Evolutionary conservation across 2,888 invertebrate species (phyloP), one percentile per base, ranked within the genome.

Genomic region (Drosophila rubida): DNA sequence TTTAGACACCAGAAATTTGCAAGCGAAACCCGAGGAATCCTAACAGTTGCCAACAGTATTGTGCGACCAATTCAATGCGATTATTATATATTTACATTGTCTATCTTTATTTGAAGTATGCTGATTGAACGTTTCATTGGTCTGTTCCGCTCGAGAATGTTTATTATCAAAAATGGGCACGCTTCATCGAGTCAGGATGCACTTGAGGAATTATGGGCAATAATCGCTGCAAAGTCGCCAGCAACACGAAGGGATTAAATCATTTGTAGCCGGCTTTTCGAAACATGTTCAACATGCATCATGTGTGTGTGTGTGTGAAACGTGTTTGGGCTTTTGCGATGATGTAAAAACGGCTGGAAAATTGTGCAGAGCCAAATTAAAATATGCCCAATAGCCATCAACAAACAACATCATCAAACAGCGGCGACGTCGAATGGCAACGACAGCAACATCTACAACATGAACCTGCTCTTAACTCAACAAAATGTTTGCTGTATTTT

Each of bases 301-400:
- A 32, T 32, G 32, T 32, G n/a, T 27, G 7, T 30, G 13, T 1
- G 6, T 35, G 5, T 35, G 35, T 35, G 4, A 46, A 11, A 59
- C 16, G 23, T 35, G 35, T 35, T 13, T 35, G 13, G 37, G 37
- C 14, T n/a, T 14, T 37, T 41, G 22, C 39, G 14, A 13, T 45
- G 14, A 13, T 50, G 53, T 32, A 27, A 44, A 37, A 51, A 72
- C 53, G 35, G 48, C 59, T 51, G 41, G 46, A 41, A 39, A 57
- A 72, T 54, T 65, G 35, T 65, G 55, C 37, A 55, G 19, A 65
- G 58, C 16, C 59, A 69, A 69, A 77, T 78, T 73, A 80, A 77
- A 77, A 77, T 65, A 53, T 53, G 65, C 59, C 69, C 61, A 50
- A 57, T 37, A 61, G 62, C 59, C 35, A 68, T 30, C 67, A 53